phyloP scores from a whole-genome alignment of 1,140 invertebrate species.

The Spodoptera frugiperda region DNA sequence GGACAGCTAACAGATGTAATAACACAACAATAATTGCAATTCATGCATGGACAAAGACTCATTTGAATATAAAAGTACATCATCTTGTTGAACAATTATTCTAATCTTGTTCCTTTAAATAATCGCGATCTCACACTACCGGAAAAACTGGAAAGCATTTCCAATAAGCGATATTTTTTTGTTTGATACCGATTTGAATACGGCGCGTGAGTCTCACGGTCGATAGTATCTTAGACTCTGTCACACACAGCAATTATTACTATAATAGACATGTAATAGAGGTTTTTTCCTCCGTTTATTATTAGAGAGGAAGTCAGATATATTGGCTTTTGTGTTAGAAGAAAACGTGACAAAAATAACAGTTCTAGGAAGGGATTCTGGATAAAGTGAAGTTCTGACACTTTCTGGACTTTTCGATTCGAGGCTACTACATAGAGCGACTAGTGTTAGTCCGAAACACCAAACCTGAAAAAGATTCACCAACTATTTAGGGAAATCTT shows the following conservation, averaged over 20 bases:
- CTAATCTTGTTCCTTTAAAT: constrained; percentile 71
- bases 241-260: constrained; percentile 27
- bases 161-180: constrained; percentile 67
- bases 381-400: too few relatives aligned
- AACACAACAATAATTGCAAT: constrained; percentile 43
- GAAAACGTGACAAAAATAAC: constrained; percentile 29
- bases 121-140: constrained; percentile 65
- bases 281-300: constrained; percentile 33
- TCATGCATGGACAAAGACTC: constrained; percentile 65
- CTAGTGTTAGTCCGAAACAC: too few relatives aligned
- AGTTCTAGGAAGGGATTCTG: neutral
- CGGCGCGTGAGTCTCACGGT: constrained; percentile 72
- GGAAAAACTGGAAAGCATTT: constrained; percentile 82
- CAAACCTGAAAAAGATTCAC: too few relatives aligned
- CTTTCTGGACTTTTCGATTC: neutral
- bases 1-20: constrained; percentile 36
- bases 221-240: constrained; percentile 11
- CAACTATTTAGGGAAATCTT: too few relatives aligned
- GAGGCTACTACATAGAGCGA: too few relatives aligned
- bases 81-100: constrained; percentile 62
- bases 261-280: constrained; percentile 28
- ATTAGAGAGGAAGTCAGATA: constrained; percentile 18
- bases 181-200: constrained; percentile 70
- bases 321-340: constrained; percentile 5
- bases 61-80: constrained; percentile 74